Conservation (phyloP, 2,113 vertebrate species). For the Manacus vitellinus region DNA sequence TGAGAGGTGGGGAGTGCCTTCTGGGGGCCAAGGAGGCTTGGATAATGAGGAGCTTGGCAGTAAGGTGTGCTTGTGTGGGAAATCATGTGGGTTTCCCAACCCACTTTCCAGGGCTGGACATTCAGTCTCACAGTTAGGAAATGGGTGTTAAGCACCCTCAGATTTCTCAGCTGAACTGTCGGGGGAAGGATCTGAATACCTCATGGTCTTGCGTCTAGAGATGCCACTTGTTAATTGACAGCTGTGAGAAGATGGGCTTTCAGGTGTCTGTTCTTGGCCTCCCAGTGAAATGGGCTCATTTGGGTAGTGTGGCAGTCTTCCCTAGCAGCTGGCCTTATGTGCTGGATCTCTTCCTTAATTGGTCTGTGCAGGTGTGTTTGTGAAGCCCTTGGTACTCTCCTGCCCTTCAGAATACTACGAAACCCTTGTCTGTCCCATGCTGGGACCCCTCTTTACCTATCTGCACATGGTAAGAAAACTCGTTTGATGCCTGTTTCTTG, state of each 20-base stretch:
- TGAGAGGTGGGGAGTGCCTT: neutral
- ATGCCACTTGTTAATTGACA: neutral
- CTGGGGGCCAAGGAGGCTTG: neutral
- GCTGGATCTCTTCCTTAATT: constrained; percentile 76
- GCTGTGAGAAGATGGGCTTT: neutral
- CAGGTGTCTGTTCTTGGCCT: neutral
- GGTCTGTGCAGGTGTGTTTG: constrained; percentile 81
- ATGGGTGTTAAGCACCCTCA: neutral
- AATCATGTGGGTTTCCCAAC: neutral
- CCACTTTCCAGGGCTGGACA: neutral
- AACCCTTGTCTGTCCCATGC: constrained; percentile 87
- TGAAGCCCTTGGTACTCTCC: constrained; percentile 89
- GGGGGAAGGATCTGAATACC: neutral
- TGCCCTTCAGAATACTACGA: constrained; percentile 90
- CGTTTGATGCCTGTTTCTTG: neutral
- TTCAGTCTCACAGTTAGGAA: neutral
- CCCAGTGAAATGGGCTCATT: neutral
- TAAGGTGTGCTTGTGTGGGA: neutral
- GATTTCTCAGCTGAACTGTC: neutral
- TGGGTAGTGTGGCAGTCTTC: neutral
- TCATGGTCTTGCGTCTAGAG: neutral
- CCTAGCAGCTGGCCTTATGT: neutral
- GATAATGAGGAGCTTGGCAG: neutral
- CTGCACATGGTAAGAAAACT: constrained; percentile 85
- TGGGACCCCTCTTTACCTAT: constrained; percentile 91